These are phyloP conservation scores for Melopsittacus undulatus DNA, from an alignment of 2,797 vertebrate species.

Conservation along the genomic window DNA sequence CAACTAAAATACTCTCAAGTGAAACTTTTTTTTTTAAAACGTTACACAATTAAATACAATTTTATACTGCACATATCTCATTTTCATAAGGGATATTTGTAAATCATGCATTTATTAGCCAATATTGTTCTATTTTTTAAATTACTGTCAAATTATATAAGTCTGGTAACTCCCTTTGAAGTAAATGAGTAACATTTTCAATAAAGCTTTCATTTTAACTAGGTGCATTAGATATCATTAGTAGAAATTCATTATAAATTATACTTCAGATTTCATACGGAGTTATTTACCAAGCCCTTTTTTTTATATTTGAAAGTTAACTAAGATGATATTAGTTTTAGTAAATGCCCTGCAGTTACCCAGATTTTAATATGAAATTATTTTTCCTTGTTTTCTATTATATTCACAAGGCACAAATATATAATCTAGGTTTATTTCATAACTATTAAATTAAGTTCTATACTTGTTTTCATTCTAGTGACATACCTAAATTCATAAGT, in stretches of 20 bases:
- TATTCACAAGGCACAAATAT: slow-evolving; percentile 53
- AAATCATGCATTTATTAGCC: slow-evolving; percentile 61
- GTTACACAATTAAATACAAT: slow-evolving; percentile 15
- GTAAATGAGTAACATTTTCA: slow-evolving; percentile 76
- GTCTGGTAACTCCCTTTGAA: slow-evolving; percentile 73
- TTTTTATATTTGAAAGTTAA: slow-evolving; percentile 75
- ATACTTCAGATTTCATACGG: slow-evolving; percentile 72
- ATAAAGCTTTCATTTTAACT: slow-evolving; percentile 75
- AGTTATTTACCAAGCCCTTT: slow-evolving; percentile 72
- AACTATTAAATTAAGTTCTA: slow-evolving; percentile 53
- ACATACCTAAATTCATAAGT: slow-evolving; percentile 60
- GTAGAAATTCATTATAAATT: slow-evolving; percentile 78
- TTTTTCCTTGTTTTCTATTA: slow-evolving; percentile 58
- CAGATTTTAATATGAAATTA: slow-evolving; percentile 59
- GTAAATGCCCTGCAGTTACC: slow-evolving; percentile 67
- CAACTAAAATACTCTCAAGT: neutral
- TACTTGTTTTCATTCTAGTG: slow-evolving; percentile 59
- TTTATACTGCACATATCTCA: neutral
- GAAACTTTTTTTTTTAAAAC: neutral
- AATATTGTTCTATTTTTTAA: slow-evolving; percentile 72
- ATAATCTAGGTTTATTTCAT: slow-evolving; percentile 51
- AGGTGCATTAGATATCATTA: slow-evolving; percentile 77
- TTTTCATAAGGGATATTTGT: slow-evolving; percentile 58
- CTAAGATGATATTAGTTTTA: slow-evolving; percentile 77
- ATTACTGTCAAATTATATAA: slow-evolving; percentile 68